Conservation (phyloP, 2,888 invertebrate genomes). For the Drosophila demipolita region DNA sequence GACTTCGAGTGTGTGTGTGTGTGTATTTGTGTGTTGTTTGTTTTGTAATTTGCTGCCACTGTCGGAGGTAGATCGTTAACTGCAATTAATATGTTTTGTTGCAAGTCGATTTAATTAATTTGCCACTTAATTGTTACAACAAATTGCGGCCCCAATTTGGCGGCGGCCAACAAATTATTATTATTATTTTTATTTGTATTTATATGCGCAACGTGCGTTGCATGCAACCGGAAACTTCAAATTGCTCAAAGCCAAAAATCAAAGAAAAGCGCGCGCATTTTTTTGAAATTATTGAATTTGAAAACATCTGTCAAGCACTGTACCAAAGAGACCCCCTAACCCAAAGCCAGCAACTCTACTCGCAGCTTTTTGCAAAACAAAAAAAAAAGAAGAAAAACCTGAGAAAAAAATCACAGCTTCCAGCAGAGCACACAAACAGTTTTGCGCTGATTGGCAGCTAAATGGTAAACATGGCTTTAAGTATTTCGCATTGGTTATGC, state of each 20-base stretch:
- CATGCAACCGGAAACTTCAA: conserved; percentile 55
- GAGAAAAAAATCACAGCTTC: conserved; percentile 44
- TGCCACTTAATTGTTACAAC: conserved; percentile 50
- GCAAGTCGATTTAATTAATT: conserved; percentile 61
- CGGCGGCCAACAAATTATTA: conserved; percentile 34
- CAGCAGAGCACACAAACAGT: conserved; percentile 41
- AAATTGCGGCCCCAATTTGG: conserved; percentile 47
- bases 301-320: conserved; percentile 22
- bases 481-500: conserved; percentile 57
- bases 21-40: conserved; percentile 10
- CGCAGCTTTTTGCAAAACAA: conserved; percentile 53
- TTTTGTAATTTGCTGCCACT: conserved; percentile 35
- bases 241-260: conserved; percentile 52
- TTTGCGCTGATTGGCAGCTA: conserved; percentile 57
- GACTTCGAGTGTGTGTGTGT: conserved; percentile 11
- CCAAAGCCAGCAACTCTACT: conserved; percentile 17
- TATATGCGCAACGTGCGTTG: conserved; percentile 44
- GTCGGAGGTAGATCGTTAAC: conserved; percentile 75
- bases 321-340: neutral
- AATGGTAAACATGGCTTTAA: conserved; percentile 62
- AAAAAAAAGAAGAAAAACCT: neutral
- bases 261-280: conserved; percentile 53
- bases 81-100: conserved; percentile 73
- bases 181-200: conserved; percentile 1
- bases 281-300: conserved; percentile 16